Conservation (phyloP, 2,113 vertebrate species). For the Artemisiospiza belli region DNA sequence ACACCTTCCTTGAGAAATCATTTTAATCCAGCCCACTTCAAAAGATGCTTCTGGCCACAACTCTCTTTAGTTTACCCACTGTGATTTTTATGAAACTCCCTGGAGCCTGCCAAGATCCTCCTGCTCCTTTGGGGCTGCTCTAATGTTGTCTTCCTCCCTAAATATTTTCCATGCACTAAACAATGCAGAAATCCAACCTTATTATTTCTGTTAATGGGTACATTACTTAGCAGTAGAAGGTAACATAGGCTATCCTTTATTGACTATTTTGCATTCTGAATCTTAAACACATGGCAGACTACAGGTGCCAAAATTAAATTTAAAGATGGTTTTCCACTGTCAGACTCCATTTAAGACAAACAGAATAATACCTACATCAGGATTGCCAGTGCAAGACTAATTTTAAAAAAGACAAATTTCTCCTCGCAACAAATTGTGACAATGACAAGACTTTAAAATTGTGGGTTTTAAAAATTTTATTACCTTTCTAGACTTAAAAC, state of each 20-base stretch:
- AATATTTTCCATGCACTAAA: neutral
- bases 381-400: neutral
- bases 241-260: neutral
- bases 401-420: neutral
- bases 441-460: neutral
- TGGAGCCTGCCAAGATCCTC: neutral
- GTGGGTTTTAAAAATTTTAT: neutral
- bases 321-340: neutral
- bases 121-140: neutral
- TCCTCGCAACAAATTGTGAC: neutral
- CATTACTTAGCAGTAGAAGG: neutral
- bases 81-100: neutral
- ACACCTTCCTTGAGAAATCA: neutral
- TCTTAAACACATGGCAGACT: neutral
- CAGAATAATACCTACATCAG: neutral
- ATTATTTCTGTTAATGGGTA: neutral
- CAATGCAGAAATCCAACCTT: neutral
- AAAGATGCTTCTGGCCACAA: neutral
- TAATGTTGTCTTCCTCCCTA: neutral
- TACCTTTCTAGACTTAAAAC: neutral
- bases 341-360: neutral
- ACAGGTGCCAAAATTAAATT: neutral
- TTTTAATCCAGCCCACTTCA: neutral
- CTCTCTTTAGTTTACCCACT: neutral
- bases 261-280: neutral